Evolutionary conservation across 2,113 vertebrate species (phyloP), one percentile per base, ranked within the genome.

Genomic region (Australoheros scitulus): DNA sequence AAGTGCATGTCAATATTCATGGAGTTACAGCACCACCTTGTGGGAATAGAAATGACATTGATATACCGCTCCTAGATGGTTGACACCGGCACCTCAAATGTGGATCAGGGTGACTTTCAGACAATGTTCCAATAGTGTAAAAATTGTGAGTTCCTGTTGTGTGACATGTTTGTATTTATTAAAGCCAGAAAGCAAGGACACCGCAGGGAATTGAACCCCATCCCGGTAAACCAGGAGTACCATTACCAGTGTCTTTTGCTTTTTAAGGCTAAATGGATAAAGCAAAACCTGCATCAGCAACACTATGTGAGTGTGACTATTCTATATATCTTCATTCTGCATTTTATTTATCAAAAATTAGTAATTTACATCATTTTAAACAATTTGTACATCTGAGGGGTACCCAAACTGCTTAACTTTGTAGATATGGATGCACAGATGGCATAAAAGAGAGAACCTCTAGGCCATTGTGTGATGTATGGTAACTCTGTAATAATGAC

Each of bases 161-260:
- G 32, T 34, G 6, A 4, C 3, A 34, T 34, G 32, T 34, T 34
- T 6, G 6, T 34, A 5, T 0, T 0, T 0, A 9, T 56, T n/a
- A 56, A 4, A 56, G 1, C 20, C 52, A n/a, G 10, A 56, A 56
- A 20, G 26, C 52, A n/a, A n/a, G 20, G 22, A 59, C 57, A 59
- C 57, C 57, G 15, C 8, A 34, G 60, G 60, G 60, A 17, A 0
- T 61, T 3, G 4, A 61, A 61, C 60, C 60, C 60, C 15, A 18
- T 61, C 60, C 60, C 5, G 1, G 59, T 61, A 61, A 61, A 61
- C 59, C 59, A 61, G 29, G 59, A 61, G 3, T 61, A 61, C 29
- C 59, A 61, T 61, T 61, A 34, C 59, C 59, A 29, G 59, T 34
- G 26, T 32, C 26, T 61, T 61, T 61, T 61, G 59, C 15, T 60